Base-by-base conservation (phyloP, 2,797 vertebrate genomes). In the Clarias fuscus region DNA sequence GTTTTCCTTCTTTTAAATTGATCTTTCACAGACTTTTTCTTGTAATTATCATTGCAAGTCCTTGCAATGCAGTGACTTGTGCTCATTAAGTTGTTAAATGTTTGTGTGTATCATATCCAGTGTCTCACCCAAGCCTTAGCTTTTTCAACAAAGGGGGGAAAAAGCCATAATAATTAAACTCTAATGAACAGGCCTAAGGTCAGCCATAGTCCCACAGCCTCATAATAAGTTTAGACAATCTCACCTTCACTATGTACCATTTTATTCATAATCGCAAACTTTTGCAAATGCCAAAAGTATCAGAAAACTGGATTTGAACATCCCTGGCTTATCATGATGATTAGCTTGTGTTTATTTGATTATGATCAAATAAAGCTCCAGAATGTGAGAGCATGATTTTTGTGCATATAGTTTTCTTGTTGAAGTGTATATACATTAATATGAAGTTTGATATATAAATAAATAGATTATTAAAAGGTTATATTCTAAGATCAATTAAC, bases 71-170 rank as follows among this genome's bases (percentile, higher is more conserved):
- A 53, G 97, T 99, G 93, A 98, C 94, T 99, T 99, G 93, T 97
- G 96, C 93, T 97, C 97, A 96, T 98, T 99, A 89, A 97, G 94
- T 94, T 99, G 97, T 91, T 98, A 97, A 93, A 98, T 98, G 96
- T 97, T 98, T 98, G 98, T 98, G 96, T 98, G 98, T 95, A 98
- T 98, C 95, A 97, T 98, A 94, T 99, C 97, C 92, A 98, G 97
- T 92, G 97, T 97, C 95, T 97, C 98, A 89, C 96, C 95, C 94
- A 96, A 95, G 93, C 97, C 97, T 97, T 98, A 96, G 94, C 97
- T 97, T 97, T 97, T 98, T 98, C 97, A 97, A 97, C 97, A 98
- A 98, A 98, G 96, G 98, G 97, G 96, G 98, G 89, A 4, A 43
- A 30, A 75, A 53, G 5, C 3, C 8, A 43, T 22, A 22, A 40